Percentiles rank a stretch among this genome's conserved stretches.
Evolutionary conservation across 2,797 vertebrate species (phyloP).

Genomic region (Chelidonichthys spinosus): DNA sequence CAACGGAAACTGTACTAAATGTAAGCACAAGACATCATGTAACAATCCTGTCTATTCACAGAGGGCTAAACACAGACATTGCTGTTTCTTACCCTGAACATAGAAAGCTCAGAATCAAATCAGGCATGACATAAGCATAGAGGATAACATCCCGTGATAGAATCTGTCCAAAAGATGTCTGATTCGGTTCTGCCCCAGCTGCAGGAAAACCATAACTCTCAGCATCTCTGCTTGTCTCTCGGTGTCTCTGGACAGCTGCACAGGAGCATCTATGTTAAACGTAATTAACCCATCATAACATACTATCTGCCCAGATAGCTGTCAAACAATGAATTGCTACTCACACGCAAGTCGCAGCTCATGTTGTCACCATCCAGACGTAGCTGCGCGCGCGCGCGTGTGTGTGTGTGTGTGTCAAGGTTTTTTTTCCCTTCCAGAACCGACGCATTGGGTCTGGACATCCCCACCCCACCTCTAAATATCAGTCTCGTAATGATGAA

Average conservation of each 20-base stretch:
- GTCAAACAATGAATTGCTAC: conserved; percentile 45
- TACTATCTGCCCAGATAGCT: neutral
- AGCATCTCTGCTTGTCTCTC: conserved; percentile 23
- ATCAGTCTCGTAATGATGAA: conserved; percentile 46
- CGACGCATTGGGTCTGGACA: conserved; percentile 64
- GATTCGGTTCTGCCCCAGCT: conserved; percentile 52
- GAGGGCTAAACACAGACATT: conserved; percentile 2
- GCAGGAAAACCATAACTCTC: conserved; percentile 21
- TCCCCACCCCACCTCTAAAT: conserved; percentile 61
- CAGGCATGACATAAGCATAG: conserved; percentile 27
- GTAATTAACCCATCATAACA: neutral
- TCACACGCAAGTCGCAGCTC: conserved; percentile 76
- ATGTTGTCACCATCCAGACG: conserved; percentile 66
- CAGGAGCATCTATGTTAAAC: conserved; percentile 22
- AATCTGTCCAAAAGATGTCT: conserved; percentile 43
- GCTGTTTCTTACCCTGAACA: conserved; percentile 15
- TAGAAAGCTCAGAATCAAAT: conserved; percentile 31
- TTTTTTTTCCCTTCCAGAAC: conserved; percentile 33
- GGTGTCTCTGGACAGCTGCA: conserved; percentile 31
- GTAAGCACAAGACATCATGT: conserved; percentile 10
- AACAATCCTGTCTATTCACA: conserved; percentile 19
- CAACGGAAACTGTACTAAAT: conserved; percentile 1
- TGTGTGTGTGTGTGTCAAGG: conserved; percentile 9
- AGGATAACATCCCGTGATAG: conserved; percentile 39
- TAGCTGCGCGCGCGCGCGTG: neutral